Evolutionary conservation across 2,797 vertebrate genomes (phyloP).

Genomic region (Clarias platycephalus): DNA sequence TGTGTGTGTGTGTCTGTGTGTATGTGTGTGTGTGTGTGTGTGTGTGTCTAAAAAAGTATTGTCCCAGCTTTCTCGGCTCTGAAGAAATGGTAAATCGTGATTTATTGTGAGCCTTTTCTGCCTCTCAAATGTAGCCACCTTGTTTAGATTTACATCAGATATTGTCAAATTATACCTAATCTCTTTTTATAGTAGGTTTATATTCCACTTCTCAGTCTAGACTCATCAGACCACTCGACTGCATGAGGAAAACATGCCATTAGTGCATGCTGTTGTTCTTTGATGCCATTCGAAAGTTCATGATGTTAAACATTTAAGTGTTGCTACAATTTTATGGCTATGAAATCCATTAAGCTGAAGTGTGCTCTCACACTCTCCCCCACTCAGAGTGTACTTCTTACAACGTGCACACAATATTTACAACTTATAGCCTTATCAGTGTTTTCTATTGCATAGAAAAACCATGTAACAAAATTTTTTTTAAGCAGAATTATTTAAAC

Average conservation of each 20-base stretch:
- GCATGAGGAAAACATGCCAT: slow-evolving; percentile 27
- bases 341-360: slow-evolving; percentile 50
- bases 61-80: slow-evolving; percentile 13
- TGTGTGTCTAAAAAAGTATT: slow-evolving; percentile 4
- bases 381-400: slow-evolving; percentile 25
- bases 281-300: slow-evolving; percentile 58
- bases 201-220: slow-evolving; percentile 10
- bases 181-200: slow-evolving; percentile 19
- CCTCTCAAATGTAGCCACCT: slow-evolving; percentile 25
- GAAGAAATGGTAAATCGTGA: slow-evolving; percentile 15
- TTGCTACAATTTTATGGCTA: slow-evolving; percentile 35
- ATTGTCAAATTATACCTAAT: slow-evolving; percentile 39
- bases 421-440: background rate
- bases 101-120: slow-evolving; percentile 22
- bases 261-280: slow-evolving; percentile 34
- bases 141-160: slow-evolving; percentile 40
- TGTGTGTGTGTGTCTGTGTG: slow-evolving; percentile 34
- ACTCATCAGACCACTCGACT: slow-evolving; percentile 16
- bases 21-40: slow-evolving; percentile 16
- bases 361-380: slow-evolving; percentile 19
- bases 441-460: background rate
- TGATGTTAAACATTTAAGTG: slow-evolving; percentile 54
- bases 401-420: background rate
- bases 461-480: background rate
- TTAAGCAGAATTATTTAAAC: background rate